Base-by-base conservation (phyloP, 2,888 invertebrate species). In the Synergus laeviventris region DNA sequence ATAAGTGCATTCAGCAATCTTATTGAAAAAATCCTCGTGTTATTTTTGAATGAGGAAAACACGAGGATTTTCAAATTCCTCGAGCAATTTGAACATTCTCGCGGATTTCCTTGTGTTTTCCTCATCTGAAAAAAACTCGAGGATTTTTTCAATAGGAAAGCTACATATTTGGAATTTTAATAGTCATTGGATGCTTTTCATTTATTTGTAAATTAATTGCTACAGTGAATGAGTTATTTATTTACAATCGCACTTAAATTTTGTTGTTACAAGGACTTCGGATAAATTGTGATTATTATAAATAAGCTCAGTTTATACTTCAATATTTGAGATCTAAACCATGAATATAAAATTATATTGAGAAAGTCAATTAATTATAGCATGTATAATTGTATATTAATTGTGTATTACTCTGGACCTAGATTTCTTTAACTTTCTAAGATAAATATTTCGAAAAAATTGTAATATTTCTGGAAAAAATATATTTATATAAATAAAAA, bases 351-450 rank as follows among this genome's bases (percentile, higher is more conserved):
- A 64, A 39, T 64, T 64, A 64, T 24, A 64, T 39, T 42, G 64
- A 42, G 64, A 64, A 64, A 64, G 64, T 64, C 39, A 21, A 45
- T 64, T 64, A 64, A 64, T 64, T 64, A 38, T 64, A 42, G 21
- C 64, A 21, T 21, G 62, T 38, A n/a, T 54, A 49, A 5, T 61
- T 5, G 18, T n/a, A n/a, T n/a, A n/a, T n/a, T n/a, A n/a, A n/a
- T n/a, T n/a, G 39, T 64, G 9, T 21, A 11, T 21, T 64, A 38
- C 39, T 42, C 12, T 21, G 16, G 42, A 42, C 14, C 42, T 14
- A 64, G 64, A 64, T 64, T 64, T 64, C 42, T 24, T 64, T 21
- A 14, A 42, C 64, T 64, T 64, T 64, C 64, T 64, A 64, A 24
- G 42, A 64, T 42, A 45, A 64, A 45, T 39, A 18, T 12, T 42